Conservation (phyloP, 1,140 invertebrate species). For the Saxidomus purpurata region DNA sequence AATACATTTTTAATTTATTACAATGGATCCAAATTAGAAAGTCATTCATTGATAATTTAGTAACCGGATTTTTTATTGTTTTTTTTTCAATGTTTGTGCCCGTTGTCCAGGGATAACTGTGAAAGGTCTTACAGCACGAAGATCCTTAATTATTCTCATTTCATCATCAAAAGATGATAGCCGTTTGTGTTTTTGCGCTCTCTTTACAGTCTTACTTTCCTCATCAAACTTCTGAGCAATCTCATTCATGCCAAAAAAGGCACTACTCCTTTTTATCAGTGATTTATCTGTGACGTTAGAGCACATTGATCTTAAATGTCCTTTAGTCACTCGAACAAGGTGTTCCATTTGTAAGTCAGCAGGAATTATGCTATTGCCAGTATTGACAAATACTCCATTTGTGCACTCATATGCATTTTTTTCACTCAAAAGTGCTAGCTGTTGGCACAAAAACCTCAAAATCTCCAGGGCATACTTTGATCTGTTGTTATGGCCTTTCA, state of each 20-base stretch:
- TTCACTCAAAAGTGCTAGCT: constrained; percentile 32
- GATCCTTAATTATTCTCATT: neutral
- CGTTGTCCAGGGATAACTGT: too few species aligned
- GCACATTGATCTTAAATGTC: constrained; percentile 38
- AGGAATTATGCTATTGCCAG: neutral
- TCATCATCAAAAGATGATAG: neutral
- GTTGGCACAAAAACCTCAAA: constrained; percentile 32
- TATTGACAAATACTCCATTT: constrained; percentile 64
- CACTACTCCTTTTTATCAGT: constrained; percentile 32
- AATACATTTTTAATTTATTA: too few species aligned
- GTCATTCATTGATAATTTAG: too few species aligned
- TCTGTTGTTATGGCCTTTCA: constrained; percentile 66
- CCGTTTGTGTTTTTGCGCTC: neutral
- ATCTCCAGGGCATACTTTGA: constrained; percentile 71
- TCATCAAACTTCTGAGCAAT: too few species aligned
- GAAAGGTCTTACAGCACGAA: neutral
- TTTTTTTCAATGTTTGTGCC: too few species aligned
- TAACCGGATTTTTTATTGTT: too few species aligned
- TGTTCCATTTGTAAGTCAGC: constrained; percentile 59
- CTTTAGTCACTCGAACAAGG: constrained; percentile 24
- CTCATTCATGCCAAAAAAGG: constrained; percentile 40
- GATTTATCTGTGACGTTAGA: constrained; percentile 12
- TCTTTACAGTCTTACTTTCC: neutral
- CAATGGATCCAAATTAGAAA: too few species aligned
- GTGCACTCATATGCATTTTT: neutral